Base-by-base conservation (phyloP, 2,888 invertebrate genomes). In the Lamproptera curius region DNA sequence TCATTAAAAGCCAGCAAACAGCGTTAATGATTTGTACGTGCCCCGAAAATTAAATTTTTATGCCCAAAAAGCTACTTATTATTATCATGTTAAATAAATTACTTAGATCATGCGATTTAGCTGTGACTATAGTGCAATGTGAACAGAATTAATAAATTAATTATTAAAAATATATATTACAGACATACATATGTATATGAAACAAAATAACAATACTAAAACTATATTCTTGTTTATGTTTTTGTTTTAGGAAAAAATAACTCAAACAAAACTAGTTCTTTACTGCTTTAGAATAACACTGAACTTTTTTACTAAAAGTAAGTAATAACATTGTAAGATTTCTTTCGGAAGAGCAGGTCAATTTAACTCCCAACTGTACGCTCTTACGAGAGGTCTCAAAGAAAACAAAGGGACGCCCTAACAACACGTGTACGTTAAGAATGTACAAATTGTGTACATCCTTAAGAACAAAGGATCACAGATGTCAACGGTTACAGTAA, bases 391-490 rank as follows among this genome's bases (percentile, higher is more conserved):
- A 28, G 9, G 2, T 15, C 23, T 17, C 23, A 31, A 33, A 13
- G 9, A 28, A 44, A 44, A 33, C 16, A 10, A 15, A 16, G 20
- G 9, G n/a, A 9, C 14, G 16, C 17, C 16, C 23, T 15, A 28
- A 4, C 9, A 38, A 31, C 47, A 47, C 38, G 16, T 47, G 46
- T 20, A 42, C 20, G 20, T 6, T 10, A 10, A 47, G 33, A 33
- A 38, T 33, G 37, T 31, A 42, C 42, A 38, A 42, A 38, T 42
- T 16, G 23, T 23, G 33, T 42, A 42, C n/a, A n/a, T n/a, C n/a
- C n/a, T n/a, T n/a, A n/a, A n/a, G 37, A 47, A 47, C 47, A 42
- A 47, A 38, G 47, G 16, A 35, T 16, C 39, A 43, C 48, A 49
- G 39, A 43, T 49, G 48, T 49, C 39, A 23, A 37, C 34, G 35